Evolutionary conservation across 2,113 vertebrate species (phyloP).

Genomic region (Rhinopomastus cyanomelas): DNA sequence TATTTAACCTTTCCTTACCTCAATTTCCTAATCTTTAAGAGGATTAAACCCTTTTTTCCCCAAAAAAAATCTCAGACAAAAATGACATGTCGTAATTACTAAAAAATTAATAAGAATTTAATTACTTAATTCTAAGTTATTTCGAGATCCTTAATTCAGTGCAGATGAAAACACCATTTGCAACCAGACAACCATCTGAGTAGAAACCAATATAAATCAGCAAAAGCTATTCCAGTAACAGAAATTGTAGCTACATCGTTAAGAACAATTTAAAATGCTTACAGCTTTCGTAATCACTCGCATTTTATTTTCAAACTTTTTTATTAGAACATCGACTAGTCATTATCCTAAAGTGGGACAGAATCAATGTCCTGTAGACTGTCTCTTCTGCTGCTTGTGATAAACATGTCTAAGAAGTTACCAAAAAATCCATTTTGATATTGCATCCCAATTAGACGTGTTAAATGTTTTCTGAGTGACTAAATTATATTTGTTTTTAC

Average conservation of each 20-base stretch:
- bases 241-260: slow-evolving; percentile 34
- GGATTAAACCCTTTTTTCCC: not conserved
- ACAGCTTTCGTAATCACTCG: slow-evolving; percentile 41
- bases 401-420: slow-evolving; percentile 67
- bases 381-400: slow-evolving; percentile 58
- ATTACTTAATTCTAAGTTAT: slow-evolving; percentile 38
- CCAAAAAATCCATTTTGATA: slow-evolving; percentile 73
- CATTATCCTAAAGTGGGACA: slow-evolving; percentile 52
- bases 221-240: slow-evolving; percentile 39
- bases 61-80: not conserved
- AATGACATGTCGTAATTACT: not conserved
- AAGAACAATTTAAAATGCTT: slow-evolving; percentile 51
- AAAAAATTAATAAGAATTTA: slow-evolving; percentile 44
- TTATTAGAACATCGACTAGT: slow-evolving; percentile 57
- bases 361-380: slow-evolving; percentile 60
- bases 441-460: slow-evolving; percentile 65
- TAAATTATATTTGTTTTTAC: slow-evolving; percentile 49
- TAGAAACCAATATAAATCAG: slow-evolving; percentile 46
- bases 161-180: slow-evolving; percentile 34
- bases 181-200: slow-evolving; percentile 45
- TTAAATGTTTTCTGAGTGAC: slow-evolving; percentile 52
- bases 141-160: slow-evolving; percentile 35
- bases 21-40: not conserved
- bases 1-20: not conserved
- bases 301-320: slow-evolving; percentile 65